Evolutionary conservation across 35 echinoderm and acorn worm genomes (phyloP), one percentile per base, ranked within the genome.

Genomic region (Strongylocentrotus purpuratus): DNA sequence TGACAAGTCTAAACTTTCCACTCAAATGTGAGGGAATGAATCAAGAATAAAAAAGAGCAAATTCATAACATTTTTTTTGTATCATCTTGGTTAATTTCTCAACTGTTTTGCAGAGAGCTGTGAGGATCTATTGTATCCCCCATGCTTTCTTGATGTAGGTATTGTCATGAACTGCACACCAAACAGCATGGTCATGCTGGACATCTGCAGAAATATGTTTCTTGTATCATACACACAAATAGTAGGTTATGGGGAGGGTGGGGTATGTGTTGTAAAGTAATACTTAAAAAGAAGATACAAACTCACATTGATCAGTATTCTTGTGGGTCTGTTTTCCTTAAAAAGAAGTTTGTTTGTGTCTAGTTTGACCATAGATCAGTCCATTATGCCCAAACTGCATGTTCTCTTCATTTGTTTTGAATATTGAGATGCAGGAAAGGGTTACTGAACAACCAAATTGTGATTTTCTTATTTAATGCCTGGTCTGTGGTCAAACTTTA

Each of bases 271-370:
- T 78, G 28, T 78, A 78, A 78, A 78, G 28, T 71, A 71, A 71
- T 78, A 18, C 20, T 78, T 78, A 28, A 28, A 78, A 59, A 41
- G 35, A 17, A 78, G 22, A 22, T 78, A 28, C 28, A 78, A 55
- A 78, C 65, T 78, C 65, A n/a, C 65, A 78, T 78, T 78, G 65
- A 78, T 78, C 65, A 78, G 65, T 78, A 78, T 78, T 78, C 25
- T 78, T 4, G 25, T 78, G 65, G 65, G 65, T 28, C 65, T 78
- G 65, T 18, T 28, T 78, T 78, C 28, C 65, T n/a, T 4, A n/a
- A 31, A 78, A 78, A 78, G 28, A 22, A n/a, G 28, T 55, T 55
- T 55, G 25, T 78, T 4, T 78, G 4, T 78, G 28, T 78, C 7
- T 78, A 28, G 65, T 78, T 78, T 78, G 65, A 78, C 25, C 65